Percentiles rank a stretch among this genome's conserved stretches.
These are phyloP conservation scores for Synergus japonicus DNA, from an alignment of 2,888 invertebrate genomes.

Conservation along the genomic window DNA sequence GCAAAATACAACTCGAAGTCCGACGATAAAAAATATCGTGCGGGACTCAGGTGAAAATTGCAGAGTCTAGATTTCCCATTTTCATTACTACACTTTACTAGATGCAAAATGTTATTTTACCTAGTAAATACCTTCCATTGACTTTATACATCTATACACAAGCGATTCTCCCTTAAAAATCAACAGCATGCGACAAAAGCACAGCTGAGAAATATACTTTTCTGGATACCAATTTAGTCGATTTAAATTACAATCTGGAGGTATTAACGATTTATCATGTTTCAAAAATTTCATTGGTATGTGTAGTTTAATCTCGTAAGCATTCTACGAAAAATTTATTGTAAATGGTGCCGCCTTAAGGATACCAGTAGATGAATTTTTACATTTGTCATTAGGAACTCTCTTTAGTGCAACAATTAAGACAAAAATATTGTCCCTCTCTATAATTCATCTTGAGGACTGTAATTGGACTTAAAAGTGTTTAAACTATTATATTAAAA, in stretches of 20 bases:
- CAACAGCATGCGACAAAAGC: conserved; percentile 22
- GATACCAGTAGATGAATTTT: conserved; percentile 15
- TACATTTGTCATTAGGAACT: background rate
- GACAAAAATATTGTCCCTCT: background rate
- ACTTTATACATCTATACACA: conserved; percentile 42
- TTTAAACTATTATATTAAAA: conserved; percentile 8
- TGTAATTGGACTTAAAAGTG: background rate
- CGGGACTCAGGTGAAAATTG: background rate
- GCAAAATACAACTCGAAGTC: background rate
- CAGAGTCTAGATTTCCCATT: background rate
- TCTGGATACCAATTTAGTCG: background rate
- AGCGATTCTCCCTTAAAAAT: conserved; percentile 8
- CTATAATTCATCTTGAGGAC: background rate
- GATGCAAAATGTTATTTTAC: background rate
- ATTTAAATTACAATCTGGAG: background rate
- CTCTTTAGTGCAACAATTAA: background rate
- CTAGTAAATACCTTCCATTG: conserved; percentile 14
- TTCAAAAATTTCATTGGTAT: background rate
- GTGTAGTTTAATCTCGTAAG: background rate
- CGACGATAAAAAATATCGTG: background rate
- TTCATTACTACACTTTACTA: background rate
- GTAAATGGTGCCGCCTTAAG: conserved; percentile 6
- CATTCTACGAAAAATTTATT: background rate
- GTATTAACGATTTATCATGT: background rate
- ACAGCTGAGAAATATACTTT: conserved; percentile 23